Conservation (phyloP, 2,888 invertebrate genomes). For the Acleris holmiana region DNA sequence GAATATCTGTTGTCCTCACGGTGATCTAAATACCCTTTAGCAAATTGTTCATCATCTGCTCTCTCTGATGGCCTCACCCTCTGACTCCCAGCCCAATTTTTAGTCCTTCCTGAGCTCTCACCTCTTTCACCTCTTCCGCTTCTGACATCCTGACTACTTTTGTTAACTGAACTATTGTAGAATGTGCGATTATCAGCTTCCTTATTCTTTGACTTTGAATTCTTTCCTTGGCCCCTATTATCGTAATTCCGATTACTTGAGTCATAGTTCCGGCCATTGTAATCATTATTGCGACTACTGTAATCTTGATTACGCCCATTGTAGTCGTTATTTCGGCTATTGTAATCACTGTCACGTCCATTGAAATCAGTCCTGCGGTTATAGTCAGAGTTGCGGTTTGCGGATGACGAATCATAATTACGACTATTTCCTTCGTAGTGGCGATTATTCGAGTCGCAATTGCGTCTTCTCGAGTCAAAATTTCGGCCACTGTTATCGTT, state of each 20-base stretch:
- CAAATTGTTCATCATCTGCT: slow-evolving; percentile 75
- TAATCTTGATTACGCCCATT: slow-evolving; percentile 23
- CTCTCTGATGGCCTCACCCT: slow-evolving; percentile 61
- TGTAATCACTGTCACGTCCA: slow-evolving; percentile 24
- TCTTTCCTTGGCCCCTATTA: slow-evolving; percentile 64
- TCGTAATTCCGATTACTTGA: slow-evolving; percentile 39
- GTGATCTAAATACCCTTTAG: slow-evolving; percentile 62
- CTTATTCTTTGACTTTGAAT: slow-evolving; percentile 64
- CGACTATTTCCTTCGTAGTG: slow-evolving; percentile 41
- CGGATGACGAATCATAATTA: slow-evolving; percentile 41
- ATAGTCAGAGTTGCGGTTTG: slow-evolving; percentile 20
- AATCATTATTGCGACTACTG: slow-evolving; percentile 23
- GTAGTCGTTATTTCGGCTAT: slow-evolving; percentile 26
- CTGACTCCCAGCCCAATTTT: slow-evolving; percentile 69
- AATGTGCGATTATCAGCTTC: slow-evolving; percentile 70
- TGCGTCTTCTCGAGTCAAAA: slow-evolving; percentile 41
- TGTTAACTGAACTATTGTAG: slow-evolving; percentile 70
- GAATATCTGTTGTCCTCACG: slow-evolving; percentile 18
- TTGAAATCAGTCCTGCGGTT: slow-evolving; percentile 19
- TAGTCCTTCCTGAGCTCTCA: slow-evolving; percentile 58
- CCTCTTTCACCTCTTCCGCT: slow-evolving; percentile 53
- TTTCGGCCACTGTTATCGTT: slow-evolving; percentile 32
- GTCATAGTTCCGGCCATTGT: slow-evolving; percentile 34
- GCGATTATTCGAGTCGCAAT: slow-evolving; percentile 45
- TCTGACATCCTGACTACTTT: slow-evolving; percentile 67